Evolutionary conservation across 2,113 vertebrate species (phyloP).

Genomic region (Pteropus alecto): DNA sequence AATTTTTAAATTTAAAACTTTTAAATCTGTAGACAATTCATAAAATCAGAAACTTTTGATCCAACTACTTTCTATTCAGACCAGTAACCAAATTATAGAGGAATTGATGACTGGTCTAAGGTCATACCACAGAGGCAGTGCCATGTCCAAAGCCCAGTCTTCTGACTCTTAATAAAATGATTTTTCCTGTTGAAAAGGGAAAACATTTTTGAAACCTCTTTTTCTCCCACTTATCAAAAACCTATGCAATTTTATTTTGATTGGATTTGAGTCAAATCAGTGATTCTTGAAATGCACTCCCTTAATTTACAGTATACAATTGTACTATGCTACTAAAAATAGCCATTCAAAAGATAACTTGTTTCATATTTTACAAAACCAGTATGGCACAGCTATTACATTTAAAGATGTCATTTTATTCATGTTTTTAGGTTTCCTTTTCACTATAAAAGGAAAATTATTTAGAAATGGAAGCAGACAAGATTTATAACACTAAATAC

Average conservation of each 20-base stretch:
- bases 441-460: background rate
- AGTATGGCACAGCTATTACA: background rate
- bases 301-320: background rate
- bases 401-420: background rate
- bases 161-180: background rate
- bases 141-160: background rate
- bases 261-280: background rate
- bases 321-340: background rate
- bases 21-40: background rate
- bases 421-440: background rate
- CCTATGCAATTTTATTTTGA: background rate
- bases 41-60: background rate
- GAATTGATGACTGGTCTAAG: background rate
- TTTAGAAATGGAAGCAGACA: background rate
- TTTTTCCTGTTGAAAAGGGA: background rate
- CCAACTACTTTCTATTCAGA: background rate
- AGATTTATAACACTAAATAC: background rate
- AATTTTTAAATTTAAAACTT: no score
- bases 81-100: background rate
- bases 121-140: background rate
- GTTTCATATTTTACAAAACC: constrained; percentile 15
- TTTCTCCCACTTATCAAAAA: background rate
- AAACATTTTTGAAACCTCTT: background rate
- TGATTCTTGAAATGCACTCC: background rate
- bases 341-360: background rate